Base-by-base conservation (phyloP, 2,888 invertebrate genomes). In the Rhagonycha fulva region DNA sequence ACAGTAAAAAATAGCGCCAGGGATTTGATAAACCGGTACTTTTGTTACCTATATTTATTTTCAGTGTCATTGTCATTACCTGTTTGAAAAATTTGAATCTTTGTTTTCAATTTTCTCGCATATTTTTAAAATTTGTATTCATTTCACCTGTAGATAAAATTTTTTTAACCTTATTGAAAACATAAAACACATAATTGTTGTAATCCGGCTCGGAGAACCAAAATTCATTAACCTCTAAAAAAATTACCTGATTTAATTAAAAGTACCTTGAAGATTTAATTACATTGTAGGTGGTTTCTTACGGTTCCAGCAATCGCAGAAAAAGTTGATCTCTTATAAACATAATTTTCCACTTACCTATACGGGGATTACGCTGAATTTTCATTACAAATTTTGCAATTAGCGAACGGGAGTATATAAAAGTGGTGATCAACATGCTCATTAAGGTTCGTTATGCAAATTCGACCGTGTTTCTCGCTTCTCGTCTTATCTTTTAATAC, bases 371-470 rank as follows among this genome's bases (percentile, higher is more conserved):
- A 66, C 23, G 63, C n/a, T 23, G 24, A 66, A 66, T 26, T 76
- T 69, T 61, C 69, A 68, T 62, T 74, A 77, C 77, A 72, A 77
- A 77, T 77, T 77, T 74, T 67, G 70, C 74, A 77, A 77, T 77
- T 77, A 77, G 74, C 71, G 71, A 73, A 77, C 71, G 61, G 30
- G 47, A 23, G 71, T 62, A 71, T 68, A 68, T 71, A 71, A 74
- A 74, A 74, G 67, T 73, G 68, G 71, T 60, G 71, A 71, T 73
- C 66, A 72, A 74, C 74, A 72, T 68, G 69, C 74, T 77, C 77
- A 77, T 77, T 77, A 77, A 77, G 72, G 71, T 74, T 77, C 77
- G 77, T 77, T 77, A 77, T 77, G 77, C 70, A 77, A 77, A 77
- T 77, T 71, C 66, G 62, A 68, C 32, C 77, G 68, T 77, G 77